phyloP scores from a whole-genome alignment of 2,113 vertebrate genomes.

The Vidua macroura region DNA sequence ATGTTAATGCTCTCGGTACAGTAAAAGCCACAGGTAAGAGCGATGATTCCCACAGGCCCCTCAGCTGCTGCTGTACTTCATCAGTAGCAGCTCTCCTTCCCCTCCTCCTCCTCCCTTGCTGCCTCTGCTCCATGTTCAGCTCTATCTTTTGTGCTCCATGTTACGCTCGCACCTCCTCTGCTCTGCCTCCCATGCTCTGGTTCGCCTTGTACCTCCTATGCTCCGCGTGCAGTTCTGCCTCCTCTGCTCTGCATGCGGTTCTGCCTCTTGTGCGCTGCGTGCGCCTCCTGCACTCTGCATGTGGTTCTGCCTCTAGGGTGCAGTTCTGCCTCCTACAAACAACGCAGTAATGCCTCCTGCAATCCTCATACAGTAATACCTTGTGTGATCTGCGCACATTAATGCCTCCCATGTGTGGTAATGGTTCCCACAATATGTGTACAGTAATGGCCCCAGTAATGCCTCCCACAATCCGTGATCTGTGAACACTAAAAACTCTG shows the following conservation, averaged over 20 bases:
- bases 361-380: background rate
- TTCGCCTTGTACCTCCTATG: accelerated
- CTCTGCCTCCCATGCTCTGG: accelerated
- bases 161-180: accelerated
- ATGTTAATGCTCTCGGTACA: slow-evolving; percentile 80
- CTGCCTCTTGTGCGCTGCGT: background rate
- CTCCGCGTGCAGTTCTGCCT: background rate
- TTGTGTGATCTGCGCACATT: background rate
- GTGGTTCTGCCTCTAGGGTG: background rate
- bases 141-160: too few relatives aligned
- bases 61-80: background rate
- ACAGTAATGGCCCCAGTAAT: too few relatives aligned
- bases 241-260: background rate
- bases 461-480: background rate
- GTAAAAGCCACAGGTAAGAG: slow-evolving; percentile 90
- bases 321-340: background rate
- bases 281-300: accelerated
- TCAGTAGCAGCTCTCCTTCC: background rate
- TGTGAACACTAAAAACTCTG: background rate
- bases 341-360: background rate
- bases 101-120: background rate
- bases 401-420: background rate
- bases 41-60: background rate
- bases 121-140: background rate
- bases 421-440: background rate